phyloP scores from a whole-genome alignment of 2,888 invertebrate species.

The Platycheirus rosarum region DNA sequence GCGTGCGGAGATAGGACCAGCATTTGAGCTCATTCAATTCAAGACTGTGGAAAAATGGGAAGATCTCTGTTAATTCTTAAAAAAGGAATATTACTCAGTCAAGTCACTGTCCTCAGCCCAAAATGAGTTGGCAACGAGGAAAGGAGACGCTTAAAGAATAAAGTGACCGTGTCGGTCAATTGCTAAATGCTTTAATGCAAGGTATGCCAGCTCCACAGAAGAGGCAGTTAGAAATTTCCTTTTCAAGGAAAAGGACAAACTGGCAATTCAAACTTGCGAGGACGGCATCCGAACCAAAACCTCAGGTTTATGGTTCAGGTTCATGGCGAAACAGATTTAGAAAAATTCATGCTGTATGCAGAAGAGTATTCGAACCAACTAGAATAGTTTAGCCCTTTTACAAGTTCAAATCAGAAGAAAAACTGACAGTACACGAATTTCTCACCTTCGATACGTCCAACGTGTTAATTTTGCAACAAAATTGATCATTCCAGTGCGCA shows the following conservation, averaged over 20 bases:
- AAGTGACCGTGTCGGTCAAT: background rate
- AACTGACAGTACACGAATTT: background rate
- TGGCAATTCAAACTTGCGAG: conserved; percentile 12
- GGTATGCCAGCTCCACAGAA: background rate
- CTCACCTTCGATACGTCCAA: background rate
- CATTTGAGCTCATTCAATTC: no score
- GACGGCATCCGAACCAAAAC: conserved; percentile 1
- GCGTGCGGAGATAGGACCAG: no score
- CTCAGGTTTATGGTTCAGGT: conserved; percentile 9
- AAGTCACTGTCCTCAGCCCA: conserved; percentile 17
- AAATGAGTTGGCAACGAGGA: background rate
- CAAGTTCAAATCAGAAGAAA: background rate
- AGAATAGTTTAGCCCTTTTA: background rate
- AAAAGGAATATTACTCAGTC: no score
- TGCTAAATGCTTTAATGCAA: conserved; percentile 6
- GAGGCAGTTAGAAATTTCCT: no score
- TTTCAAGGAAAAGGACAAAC: no score
- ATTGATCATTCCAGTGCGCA: no score
- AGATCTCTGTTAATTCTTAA: no score
- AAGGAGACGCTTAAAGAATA: background rate
- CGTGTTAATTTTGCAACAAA: no score
- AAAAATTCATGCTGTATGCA: no score
- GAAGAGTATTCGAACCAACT: background rate
- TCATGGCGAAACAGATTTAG: no score
- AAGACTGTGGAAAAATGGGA: no score